Evolutionary conservation across 2,888 invertebrate genomes (phyloP).

Genomic region (Leptodirus hochenwartii): DNA sequence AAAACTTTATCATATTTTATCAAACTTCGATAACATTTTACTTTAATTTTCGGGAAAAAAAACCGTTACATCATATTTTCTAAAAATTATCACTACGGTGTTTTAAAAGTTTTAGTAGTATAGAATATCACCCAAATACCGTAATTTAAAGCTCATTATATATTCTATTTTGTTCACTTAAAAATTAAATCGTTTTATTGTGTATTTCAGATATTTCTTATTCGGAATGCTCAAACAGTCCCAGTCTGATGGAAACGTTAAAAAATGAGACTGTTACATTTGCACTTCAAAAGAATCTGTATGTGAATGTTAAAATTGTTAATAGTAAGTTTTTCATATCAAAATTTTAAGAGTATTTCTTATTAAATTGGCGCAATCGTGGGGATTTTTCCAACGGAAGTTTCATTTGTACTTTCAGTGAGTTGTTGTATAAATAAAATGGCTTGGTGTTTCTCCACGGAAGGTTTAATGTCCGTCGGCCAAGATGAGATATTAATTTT

Average conservation of each 20-base stretch:
- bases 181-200: too few relatives aligned
- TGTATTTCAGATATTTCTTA: constrained; percentile 31
- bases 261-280: constrained; percentile 47
- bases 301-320: constrained; percentile 53
- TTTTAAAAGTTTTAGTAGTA: too few relatives aligned
- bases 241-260: constrained; percentile 34
- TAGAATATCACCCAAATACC: too few relatives aligned
- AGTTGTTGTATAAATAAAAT: constrained; percentile 55
- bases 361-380: too few relatives aligned
- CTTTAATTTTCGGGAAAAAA: too few relatives aligned
- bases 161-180: too few relatives aligned
- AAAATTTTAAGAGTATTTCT: constrained; percentile 1
- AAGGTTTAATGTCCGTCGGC: constrained; percentile 60
- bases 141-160: too few relatives aligned
- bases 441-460: constrained; percentile 61
- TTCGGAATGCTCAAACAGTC: constrained; percentile 34
- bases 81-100: too few relatives aligned
- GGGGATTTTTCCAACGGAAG: too few relatives aligned
- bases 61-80: too few relatives aligned
- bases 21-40: too few relatives aligned
- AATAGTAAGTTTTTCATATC: constrained; percentile 39
- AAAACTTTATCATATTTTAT: too few relatives aligned
- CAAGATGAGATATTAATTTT: constrained; percentile 68
- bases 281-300: constrained; percentile 55
- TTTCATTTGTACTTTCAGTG: constrained; percentile 40